phyloP scores from a whole-genome alignment of 2,888 invertebrate genomes.

The Stenotaenia linearis region DNA sequence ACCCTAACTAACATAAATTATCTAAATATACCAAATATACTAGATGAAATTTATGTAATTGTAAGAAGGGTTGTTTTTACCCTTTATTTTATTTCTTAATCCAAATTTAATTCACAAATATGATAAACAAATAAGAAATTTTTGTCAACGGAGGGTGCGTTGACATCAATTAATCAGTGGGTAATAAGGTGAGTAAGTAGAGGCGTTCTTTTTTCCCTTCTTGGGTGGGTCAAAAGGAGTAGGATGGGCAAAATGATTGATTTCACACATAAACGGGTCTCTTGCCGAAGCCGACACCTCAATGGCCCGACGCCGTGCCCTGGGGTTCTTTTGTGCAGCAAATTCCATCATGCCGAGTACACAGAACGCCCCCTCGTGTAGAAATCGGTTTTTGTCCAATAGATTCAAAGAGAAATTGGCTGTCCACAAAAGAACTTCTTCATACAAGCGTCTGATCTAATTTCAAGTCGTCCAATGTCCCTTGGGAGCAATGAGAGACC shows the following conservation, averaged over 20 bases:
- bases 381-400: not conserved
- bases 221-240: not conserved
- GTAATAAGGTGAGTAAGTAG: not conserved
- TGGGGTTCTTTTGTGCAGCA: constrained; percentile 7
- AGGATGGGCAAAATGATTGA: constrained; percentile 5
- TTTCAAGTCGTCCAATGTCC: not conserved
- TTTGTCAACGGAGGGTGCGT: too few species aligned
- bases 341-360: constrained; percentile 2
- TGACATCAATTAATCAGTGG: not conserved
- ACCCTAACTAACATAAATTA: too few species aligned
- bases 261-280: not conserved
- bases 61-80: too few species aligned
- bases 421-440: not conserved
- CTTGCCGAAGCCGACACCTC: constrained; percentile 4
- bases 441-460: not conserved
- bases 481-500: not conserved
- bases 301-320: constrained; percentile 1
- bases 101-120: too few species aligned
- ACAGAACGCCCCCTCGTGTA: not conserved
- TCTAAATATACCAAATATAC: too few species aligned
- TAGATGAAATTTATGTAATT: too few species aligned
- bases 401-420: not conserved
- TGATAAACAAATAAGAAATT: too few species aligned
- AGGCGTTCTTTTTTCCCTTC: not conserved
- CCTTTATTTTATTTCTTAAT: too few species aligned